phyloP scores from a whole-genome alignment of 2,113 vertebrate genomes.

The Tetrax tetrax region DNA sequence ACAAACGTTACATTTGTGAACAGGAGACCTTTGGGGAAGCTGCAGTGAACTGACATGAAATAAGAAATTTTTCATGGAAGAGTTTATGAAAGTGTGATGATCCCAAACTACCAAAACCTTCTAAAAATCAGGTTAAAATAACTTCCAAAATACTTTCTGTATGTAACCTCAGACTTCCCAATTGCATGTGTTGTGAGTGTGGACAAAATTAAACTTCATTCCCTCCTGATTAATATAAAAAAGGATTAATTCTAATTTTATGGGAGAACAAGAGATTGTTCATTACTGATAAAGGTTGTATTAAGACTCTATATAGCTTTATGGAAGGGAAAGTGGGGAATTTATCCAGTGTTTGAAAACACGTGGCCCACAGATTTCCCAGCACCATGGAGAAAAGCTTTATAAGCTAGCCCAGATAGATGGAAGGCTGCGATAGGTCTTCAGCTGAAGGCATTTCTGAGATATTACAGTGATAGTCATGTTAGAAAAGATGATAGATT shows the following conservation, averaged over 20 bases:
- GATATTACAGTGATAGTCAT: slow-evolving; percentile 60
- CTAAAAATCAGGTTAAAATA: neutral
- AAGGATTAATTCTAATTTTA: slow-evolving; percentile 31
- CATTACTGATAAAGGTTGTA: neutral
- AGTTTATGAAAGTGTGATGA: neutral
- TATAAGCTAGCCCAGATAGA: slow-evolving; percentile 21
- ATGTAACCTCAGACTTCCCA: neutral
- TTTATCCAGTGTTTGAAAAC: slow-evolving; percentile 27
- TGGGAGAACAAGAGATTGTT: neutral
- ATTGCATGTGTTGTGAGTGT: neutral
- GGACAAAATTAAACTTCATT: slow-evolving; percentile 24
- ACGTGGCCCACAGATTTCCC: slow-evolving; percentile 11
- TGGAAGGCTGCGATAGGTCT: slow-evolving; percentile 47
- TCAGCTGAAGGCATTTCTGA: slow-evolving; percentile 49
- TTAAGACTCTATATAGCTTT: neutral
- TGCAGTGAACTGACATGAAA: neutral
- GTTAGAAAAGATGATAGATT: slow-evolving; percentile 64
- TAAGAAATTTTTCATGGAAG: neutral
- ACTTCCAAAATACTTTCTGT: neutral
- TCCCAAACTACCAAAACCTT: neutral
- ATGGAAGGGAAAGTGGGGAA: neutral
- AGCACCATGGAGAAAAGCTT: slow-evolving; percentile 11
- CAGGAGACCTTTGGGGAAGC: neutral
- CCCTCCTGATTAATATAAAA: neutral
- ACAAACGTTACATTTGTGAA: neutral